Evolutionary conservation across 2,113 vertebrate genomes (phyloP).

Genomic region (Pelecanus crispus): DNA sequence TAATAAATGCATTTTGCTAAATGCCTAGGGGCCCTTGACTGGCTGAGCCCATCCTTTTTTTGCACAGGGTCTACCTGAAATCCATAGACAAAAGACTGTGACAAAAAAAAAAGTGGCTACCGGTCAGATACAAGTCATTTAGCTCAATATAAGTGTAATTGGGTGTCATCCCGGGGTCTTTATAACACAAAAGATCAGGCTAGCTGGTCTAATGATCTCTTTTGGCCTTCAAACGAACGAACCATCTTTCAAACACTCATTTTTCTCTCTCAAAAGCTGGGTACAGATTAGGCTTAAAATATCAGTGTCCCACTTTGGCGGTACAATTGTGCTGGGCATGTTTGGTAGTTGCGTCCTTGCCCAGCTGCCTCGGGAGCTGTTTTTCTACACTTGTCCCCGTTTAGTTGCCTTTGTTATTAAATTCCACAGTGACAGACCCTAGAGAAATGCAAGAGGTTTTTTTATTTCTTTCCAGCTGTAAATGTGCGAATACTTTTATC

Average conservation of each 20-base stretch:
- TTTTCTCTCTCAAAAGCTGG: neutral
- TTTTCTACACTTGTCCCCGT: neutral
- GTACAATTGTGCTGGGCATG: neutral
- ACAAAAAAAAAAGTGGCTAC: neutral
- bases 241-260: neutral
- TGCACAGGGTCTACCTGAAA: neutral
- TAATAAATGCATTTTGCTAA: neutral
- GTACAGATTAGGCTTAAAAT: neutral
- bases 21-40: neutral
- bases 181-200: neutral
- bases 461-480: conserved; percentile 9
- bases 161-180: neutral
- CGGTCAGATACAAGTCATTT: neutral
- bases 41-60: neutral
- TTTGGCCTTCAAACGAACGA: neutral
- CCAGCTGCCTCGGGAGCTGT: neutral
- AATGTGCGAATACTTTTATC: conserved; percentile 26
- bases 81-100: neutral
- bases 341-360: neutral
- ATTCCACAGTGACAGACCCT: neutral
- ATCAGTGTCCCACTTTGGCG: neutral
- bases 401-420: neutral
- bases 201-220: neutral
- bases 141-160: neutral
- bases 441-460: neutral